Evolutionary conservation across 2,888 invertebrate species (phyloP).

Genomic region (Pemphredon lugubris): DNA sequence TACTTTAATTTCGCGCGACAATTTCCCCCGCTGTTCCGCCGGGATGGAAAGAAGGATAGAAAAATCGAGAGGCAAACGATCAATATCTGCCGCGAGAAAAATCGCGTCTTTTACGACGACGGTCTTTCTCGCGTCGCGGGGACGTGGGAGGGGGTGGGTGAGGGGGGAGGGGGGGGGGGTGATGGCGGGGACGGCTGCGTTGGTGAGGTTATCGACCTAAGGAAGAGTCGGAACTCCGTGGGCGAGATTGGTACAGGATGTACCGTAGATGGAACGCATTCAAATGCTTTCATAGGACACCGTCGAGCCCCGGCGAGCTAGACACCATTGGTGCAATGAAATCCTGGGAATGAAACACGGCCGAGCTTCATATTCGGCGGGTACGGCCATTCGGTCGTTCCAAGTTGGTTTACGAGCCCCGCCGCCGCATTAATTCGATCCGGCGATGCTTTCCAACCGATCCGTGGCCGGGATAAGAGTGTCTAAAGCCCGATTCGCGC

Average conservation of each 20-base stretch:
- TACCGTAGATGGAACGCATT: constrained; percentile 19
- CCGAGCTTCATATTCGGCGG: constrained; percentile 59
- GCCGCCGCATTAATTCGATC: constrained; percentile 63
- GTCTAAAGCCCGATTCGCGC: constrained; percentile 24
- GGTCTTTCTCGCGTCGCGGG: no score
- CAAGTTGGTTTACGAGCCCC: constrained; percentile 62
- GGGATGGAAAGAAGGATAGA: no score
- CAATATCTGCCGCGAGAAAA: neutral
- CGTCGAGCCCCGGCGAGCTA: constrained; percentile 10
- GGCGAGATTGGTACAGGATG: constrained; percentile 15
- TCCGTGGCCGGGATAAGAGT: constrained; percentile 33
- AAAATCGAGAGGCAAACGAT: neutral
- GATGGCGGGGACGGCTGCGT: no score
- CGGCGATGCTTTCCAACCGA: constrained; percentile 44
- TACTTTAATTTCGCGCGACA: no score
- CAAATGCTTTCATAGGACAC: constrained; percentile 21
- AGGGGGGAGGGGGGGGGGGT: no score
- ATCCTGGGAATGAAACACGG: constrained; percentile 59
- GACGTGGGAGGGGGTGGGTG: no score
- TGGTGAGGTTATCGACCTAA: constrained; percentile 15
- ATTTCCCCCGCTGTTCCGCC: no score
- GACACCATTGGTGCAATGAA: constrained; percentile 41
- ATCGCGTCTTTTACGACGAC: neutral
- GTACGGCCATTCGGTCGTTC: constrained; percentile 48
- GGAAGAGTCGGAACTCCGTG: constrained; percentile 12